phyloP scores from a whole-genome alignment of 2,888 invertebrate species.

The Tetropium fuscum region DNA sequence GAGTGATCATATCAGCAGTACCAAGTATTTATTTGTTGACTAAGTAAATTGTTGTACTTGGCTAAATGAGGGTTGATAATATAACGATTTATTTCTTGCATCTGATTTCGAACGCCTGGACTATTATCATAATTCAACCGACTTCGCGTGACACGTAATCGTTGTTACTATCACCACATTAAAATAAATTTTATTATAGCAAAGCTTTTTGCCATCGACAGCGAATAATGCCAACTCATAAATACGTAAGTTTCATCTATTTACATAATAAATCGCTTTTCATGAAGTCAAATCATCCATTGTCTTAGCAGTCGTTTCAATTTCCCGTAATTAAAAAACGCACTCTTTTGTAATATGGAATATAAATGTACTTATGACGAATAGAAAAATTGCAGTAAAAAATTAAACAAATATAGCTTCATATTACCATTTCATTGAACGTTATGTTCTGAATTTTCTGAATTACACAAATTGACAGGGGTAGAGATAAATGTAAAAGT shows the following conservation, averaged over 20 bases:
- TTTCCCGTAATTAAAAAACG: too few relatives aligned
- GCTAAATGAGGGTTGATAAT: neutral
- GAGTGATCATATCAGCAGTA: too few relatives aligned
- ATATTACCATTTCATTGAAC: neutral
- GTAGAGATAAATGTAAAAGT: neutral
- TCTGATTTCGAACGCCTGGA: neutral
- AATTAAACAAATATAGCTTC: neutral
- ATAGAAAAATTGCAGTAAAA: too few relatives aligned
- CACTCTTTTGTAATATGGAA: too few relatives aligned
- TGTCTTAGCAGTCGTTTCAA: too few relatives aligned
- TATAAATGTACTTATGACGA: too few relatives aligned
- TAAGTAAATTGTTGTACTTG: too few relatives aligned
- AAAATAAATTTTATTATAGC: constrained; percentile 52
- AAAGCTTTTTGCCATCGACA: constrained; percentile 46
- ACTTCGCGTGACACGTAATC: constrained; percentile 45
- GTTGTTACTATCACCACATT: constrained; percentile 50
- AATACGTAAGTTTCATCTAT: constrained; percentile 51
- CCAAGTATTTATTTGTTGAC: too few relatives aligned
- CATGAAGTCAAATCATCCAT: too few relatives aligned
- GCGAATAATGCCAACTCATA: constrained; percentile 47
- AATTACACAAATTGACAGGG: neutral
- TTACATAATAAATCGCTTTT: constrained; percentile 51
- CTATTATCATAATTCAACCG: neutral
- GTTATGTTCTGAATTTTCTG: too few relatives aligned
- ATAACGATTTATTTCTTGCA: neutral